Base-by-base conservation (phyloP, 2,888 invertebrate species). In the Scrobipalpa costella region DNA sequence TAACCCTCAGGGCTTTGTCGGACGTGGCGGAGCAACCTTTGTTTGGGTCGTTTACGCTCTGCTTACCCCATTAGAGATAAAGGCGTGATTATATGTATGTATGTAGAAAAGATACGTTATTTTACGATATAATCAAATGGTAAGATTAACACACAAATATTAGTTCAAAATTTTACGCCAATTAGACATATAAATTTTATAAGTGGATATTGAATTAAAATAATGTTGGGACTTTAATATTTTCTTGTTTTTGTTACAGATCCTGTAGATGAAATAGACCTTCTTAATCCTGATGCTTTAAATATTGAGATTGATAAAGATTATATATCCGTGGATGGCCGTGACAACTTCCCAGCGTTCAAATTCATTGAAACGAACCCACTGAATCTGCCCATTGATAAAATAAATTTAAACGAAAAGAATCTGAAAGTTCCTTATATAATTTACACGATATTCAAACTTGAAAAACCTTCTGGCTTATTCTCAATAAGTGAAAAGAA, bases 401-500 rank as follows among this genome's bases (percentile, higher is more conserved):
- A 68, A 8, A 66, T 76, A 2, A 17, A 57, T 3, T 65, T 77
- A 6, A 62, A 59, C 9, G 60, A 71, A 0, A 63, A 65, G 36
- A 69, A 13, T 19, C 44, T 87, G 11, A 62, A 70, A 5, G 70
- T 69, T 50, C 84, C 84, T 2, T 84, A 81, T 40, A 70, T 82
- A n/a, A 68, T 89, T 57, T 73, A 75, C n/a, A 67, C 80, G 0
- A 69, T 69, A 40, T 80, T 85, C 38, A 82, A 78, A 66, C 64
- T 82, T 1, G 69, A 75, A 7, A 63, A 67, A 15, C 62, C 68
- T 0, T 67, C 79, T 7, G 85, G 80, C 60, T 57, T 88, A 6
- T 88, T 90, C 68, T 77, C 81, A 0, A 77, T 89, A 63, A 71
- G 72, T 27, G 71, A 80, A 65, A 59, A 68, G 3, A 62, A 57